Base-by-base conservation (phyloP, 2,113 vertebrate species). In the Prionailurus viverrinus region DNA sequence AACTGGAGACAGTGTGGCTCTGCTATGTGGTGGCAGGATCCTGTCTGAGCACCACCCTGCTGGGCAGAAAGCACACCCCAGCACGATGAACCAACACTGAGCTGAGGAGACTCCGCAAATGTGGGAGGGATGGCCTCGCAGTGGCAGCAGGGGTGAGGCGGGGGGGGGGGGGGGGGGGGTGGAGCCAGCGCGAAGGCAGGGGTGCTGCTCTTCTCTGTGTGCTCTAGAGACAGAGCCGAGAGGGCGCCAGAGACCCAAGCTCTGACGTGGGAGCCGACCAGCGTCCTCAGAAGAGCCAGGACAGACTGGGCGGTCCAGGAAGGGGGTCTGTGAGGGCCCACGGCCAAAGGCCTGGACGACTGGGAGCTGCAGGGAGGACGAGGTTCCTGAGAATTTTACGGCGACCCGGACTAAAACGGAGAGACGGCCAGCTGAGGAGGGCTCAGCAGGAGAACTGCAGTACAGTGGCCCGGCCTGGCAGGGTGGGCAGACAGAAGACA, bases 41-140 rank as follows among this genome's bases (percentile, higher is more conserved):
- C 0, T 21, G 1, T 63, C 12, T 4, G 12, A 10, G 23, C 3
- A 33, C 6, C 0, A 13, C 10, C 21, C 48, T 23, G 2, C 1
- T 2, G 41, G 51, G 29, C 27, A 41, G 16, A 0, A 4, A 18
- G 48, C 18, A n/a, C 63, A 39, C 58, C 58, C 58, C 5, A 61
- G 58, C 21, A 61, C 21, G 71, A 23, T 6, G 12, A 68, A 1
- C 25, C 0, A 12, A 33, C 0, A 1, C 15, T 4, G 0, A 39
- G 41, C 4, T 11, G 53, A n/a, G 61, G 19, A 1, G 21, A 21
- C 51, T 16, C 65, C 55, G 16, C 4, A 19, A 9, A 16, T 0
- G 25, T 7, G 21, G 45, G 14, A 33, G 31, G 19, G 0, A 27
- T 7, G 4, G 41, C 45, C n/a, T 31, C 23, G 1, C 1, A 0